Evolutionary conservation across 1,140 invertebrate species (phyloP), one percentile per base, ranked within the genome.

Genomic region (Drosophila nigrodunni): DNA sequence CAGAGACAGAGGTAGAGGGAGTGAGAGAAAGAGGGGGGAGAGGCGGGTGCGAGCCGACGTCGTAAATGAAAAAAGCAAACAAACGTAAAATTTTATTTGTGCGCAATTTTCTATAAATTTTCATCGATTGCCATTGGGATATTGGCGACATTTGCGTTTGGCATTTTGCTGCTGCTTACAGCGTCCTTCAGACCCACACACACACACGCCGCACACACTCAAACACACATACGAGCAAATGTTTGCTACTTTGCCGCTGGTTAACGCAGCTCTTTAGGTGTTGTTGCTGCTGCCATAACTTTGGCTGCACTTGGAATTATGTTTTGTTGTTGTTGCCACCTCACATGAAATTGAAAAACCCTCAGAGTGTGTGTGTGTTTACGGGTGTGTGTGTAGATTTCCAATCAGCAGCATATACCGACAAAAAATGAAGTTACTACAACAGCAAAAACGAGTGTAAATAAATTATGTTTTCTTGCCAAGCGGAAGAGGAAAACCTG

Each of bases 61-160:
- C 82, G 81, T 90, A 88, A 87, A 89, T 87, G 83, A 88, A 88
- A 87, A 86, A 83, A 82, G 85, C 83, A 88, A 88, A 83, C 85
- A 88, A 88, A 88, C 83, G 83, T 88, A 89, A 88, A 88, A 88
- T 88, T 88, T 88, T 88, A 88, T 88, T 88, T 88, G 83, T 89
- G 85, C 80, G 85, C 83, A 89, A 88, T 88, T 88, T 88, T 88
- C 83, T 88, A 88, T 88, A 88, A 88, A 88, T 88, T 88, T 88
- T 83, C 83, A 88, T 88, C 80, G 83, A 78, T 83, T 88, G 85
- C 83, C 83, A 83, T 78, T 83, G 83, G 83, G 80, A 88, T 88
- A 88, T 90, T 90, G 82, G 87, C 87, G 82, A 89, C 86, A 89
- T 88, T 89, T 90, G 85, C 85, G 85, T 90, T 90, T 88, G 85